Base-by-base conservation (phyloP, 2,888 invertebrate genomes). In the Oscheius sp. region DNA sequence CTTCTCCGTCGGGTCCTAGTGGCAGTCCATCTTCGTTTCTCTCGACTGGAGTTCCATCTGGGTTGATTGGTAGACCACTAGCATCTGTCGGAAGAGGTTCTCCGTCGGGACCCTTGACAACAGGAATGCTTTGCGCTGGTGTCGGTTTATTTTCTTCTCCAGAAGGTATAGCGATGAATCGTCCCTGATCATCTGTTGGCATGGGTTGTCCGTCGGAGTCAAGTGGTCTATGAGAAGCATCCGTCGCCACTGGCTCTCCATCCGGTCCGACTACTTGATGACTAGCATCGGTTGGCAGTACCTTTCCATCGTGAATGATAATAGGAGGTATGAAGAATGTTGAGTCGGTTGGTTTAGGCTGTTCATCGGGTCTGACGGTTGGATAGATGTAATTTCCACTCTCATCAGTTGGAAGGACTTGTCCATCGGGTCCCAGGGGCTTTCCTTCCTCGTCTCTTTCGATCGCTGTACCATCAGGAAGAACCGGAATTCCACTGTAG, bases 401-500 rank as follows among this genome's bases (percentile, higher is more conserved):
- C 2, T 33, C 54, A 41, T 49, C 50, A 12, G 47, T 74, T 24
- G 70, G 68, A 1, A 71, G 67, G 2, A 63, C 33, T 50, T 50
- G 30, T 51, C 54, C 38, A 2, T 45, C 56, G 3, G 61, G 17
- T 2, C 32, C 66, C 28, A 75, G n/a, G n/a, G n/a, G 67, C 26
- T 64, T 72, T 41, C 78, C 78, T 28, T 38, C 8, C 12, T 44
- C 38, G 45, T 82, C 81, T 14, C 78, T 81, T 24, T 80, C 80
- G 20, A 80, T 64, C 2, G 67, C 70, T 22, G 36, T 49, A 32
- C 73, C 74, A 17, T 68, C 69, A 14, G n/a, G 50, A 8, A 51
- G 56, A 17, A 78, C 47, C 28, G 71, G 70, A 24, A 38, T 69
- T 24, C 82, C 82, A 12, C 33, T 44, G 6, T 64, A 61, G 54